phyloP scores from a whole-genome alignment of 2,888 invertebrate genomes.

The Cheilosia vernalis region DNA sequence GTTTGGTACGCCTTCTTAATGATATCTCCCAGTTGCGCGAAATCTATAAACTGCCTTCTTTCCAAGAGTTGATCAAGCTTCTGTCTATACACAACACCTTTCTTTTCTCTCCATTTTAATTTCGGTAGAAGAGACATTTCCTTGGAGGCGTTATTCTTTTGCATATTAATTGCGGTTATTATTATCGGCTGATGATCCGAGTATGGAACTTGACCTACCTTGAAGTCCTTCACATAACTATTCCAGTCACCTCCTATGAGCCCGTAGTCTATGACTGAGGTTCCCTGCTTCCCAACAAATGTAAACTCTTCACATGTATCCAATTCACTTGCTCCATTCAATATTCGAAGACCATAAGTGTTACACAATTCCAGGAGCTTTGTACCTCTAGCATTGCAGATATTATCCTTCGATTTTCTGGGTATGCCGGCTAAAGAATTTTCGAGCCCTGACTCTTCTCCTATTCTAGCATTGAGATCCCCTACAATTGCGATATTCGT shows the following conservation, averaged over 20 bases:
- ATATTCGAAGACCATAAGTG: background rate
- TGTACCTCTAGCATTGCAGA: conserved; percentile 6
- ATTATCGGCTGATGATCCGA: conserved; percentile 14
- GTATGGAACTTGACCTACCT: conserved; percentile 8
- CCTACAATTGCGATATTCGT: background rate
- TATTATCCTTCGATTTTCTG: conserved; percentile 8
- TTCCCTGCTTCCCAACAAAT: conserved; percentile 2
- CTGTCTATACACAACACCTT: no score
- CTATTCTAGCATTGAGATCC: no score
- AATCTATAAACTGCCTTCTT: no score
- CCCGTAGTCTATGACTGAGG: no score
- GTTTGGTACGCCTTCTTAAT: no score
- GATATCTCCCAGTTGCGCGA: no score
- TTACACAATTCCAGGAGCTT: conserved; percentile 20
- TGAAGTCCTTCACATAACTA: background rate
- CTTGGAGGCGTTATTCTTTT: no score
- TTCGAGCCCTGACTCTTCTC: background rate
- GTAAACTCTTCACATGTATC: background rate
- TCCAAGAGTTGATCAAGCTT: no score
- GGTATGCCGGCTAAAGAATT: background rate
- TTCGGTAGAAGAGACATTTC: no score
- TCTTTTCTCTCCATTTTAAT: no score
- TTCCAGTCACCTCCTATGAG: no score
- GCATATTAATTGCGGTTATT: background rate
- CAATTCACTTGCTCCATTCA: background rate